Evolutionary conservation across 2,888 invertebrate genomes (phyloP), one percentile per base, ranked within the genome.

Genomic region (Nemotelus pantherinus): DNA sequence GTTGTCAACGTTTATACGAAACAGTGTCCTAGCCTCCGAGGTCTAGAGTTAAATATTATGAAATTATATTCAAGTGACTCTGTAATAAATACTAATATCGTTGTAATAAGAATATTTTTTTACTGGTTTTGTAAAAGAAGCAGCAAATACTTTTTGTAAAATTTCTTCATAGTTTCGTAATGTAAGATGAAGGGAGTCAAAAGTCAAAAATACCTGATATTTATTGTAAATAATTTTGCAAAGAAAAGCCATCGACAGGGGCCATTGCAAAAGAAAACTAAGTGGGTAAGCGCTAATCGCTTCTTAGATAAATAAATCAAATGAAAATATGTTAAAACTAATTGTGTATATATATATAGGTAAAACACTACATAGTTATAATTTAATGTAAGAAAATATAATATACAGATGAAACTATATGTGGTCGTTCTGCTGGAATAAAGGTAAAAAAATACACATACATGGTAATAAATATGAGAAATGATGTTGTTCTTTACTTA

Each of bases 251-350:
- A 63, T 43, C 45, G 53, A 70, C 43, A 55, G 47, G 70, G 70
- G 10, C 70, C 41, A 70, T 70, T 43, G 70, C 70, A 70, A 25
- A 25, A 25, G 63, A 70, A 70, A 39, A 70, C 39, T 63, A 72
- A 72, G 74, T 60, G 74, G 74, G 63, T 74, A 74, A 74, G 74
- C 74, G 74, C 74, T 39, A 74, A 74, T 74, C 74, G 74, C 74
- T 74, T 74, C 44, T 74, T 74, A 74, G 74, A 48, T 60, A 60
- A 44, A 10, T 74, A 58, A 74, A 41, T 60, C 39, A 68, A 10
- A 57, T 25, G 3, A 57, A 57, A 25, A 57, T 57, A 43, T 41
- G 3, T 41, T 41, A 63, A 41, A 63, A 63, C 39, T 63, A 63
- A 63, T 41, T 63, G 43, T 63, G 43, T 63, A 9, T 3, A 63